These are phyloP conservation scores for Bostrychus sinensis DNA, from an alignment of 2,113 vertebrate species.

Conservation along the genomic window DNA sequence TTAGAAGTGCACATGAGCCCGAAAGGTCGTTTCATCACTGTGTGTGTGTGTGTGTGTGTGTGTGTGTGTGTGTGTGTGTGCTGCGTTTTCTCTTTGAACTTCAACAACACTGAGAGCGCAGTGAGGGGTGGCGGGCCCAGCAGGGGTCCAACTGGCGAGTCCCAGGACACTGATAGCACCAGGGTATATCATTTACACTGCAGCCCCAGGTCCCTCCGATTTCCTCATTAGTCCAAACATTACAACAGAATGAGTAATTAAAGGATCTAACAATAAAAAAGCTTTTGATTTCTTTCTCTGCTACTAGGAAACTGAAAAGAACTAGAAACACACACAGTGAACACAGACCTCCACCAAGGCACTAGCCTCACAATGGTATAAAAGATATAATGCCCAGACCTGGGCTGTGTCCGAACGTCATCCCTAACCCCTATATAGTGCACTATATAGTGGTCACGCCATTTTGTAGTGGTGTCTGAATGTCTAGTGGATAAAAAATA, in stretches of 20 bases:
- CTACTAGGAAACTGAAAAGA: background rate
- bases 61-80: slow-evolving; percentile 6
- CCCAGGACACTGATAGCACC: slow-evolving; percentile 42
- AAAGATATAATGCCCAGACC: no score
- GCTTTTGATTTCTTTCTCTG: background rate
- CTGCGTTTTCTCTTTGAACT: slow-evolving; percentile 53
- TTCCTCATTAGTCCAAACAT: background rate
- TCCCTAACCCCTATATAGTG: no score
- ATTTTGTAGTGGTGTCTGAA: no score
- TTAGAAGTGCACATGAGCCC: slow-evolving; percentile 51
- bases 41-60: slow-evolving; percentile 15
- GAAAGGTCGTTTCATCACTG: slow-evolving; percentile 42
- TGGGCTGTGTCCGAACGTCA: no score
- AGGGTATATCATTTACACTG: slow-evolving; percentile 38
- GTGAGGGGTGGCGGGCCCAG: slow-evolving; percentile 28
- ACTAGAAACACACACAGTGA: no score
- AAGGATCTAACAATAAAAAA: background rate
- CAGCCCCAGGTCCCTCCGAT: slow-evolving; percentile 15
- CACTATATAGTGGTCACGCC: no score
- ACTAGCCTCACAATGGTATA: no score
- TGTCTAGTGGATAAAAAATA: no score
- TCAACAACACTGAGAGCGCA: slow-evolving; percentile 39
- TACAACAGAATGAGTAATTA: background rate
- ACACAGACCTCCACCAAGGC: no score
- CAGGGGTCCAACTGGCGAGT: slow-evolving; percentile 41